Percentiles rank a stretch among this genome's conserved stretches.
phyloP scores from a whole-genome alignment of 2,888 invertebrate genomes.

The Eretmocerus hayati region DNA sequence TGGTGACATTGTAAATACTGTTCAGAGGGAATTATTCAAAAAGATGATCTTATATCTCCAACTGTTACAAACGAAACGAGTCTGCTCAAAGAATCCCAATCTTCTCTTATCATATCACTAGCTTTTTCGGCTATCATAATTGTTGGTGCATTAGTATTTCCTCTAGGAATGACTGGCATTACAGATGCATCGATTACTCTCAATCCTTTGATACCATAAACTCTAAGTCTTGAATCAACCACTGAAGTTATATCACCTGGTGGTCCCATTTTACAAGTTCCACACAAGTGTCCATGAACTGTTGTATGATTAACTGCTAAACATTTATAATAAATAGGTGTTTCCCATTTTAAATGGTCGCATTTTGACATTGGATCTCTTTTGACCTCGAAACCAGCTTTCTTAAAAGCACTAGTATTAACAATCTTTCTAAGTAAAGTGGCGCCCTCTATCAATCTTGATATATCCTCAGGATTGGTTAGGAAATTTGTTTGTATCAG shows the following conservation, averaged over 20 bases:
- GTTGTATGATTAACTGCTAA: slow-evolving; percentile 3
- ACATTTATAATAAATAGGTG: slow-evolving; percentile 11
- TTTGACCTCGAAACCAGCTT: slow-evolving; percentile 32
- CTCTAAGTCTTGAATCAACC: slow-evolving; percentile 42
- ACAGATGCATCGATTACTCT: slow-evolving; percentile 51
- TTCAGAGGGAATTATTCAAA: too few species aligned
- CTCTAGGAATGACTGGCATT: slow-evolving; percentile 50
- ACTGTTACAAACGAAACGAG: too few species aligned
- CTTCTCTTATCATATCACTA: slow-evolving; percentile 46
- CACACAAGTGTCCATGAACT: slow-evolving; percentile 26
- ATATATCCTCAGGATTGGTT: slow-evolving; percentile 7
- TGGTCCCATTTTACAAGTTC: slow-evolving; percentile 47
- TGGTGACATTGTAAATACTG: too few species aligned
- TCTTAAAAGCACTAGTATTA: slow-evolving; percentile 5
- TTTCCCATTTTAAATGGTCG: slow-evolving; percentile 7
- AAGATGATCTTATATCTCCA: too few species aligned
- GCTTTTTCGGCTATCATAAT: slow-evolving; percentile 53
- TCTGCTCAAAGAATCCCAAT: too few species aligned
- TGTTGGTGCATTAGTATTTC: slow-evolving; percentile 49
- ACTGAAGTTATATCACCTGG: slow-evolving; percentile 38
- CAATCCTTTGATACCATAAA: too few species aligned
- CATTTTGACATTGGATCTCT: slow-evolving; percentile 57
- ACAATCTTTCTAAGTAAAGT: background rate
- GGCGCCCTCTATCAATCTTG: slow-evolving; percentile 3
- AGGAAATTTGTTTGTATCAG: slow-evolving; percentile 11